phyloP scores from a whole-genome alignment of 2,888 invertebrate genomes.

The Drosophila ezoana region DNA sequence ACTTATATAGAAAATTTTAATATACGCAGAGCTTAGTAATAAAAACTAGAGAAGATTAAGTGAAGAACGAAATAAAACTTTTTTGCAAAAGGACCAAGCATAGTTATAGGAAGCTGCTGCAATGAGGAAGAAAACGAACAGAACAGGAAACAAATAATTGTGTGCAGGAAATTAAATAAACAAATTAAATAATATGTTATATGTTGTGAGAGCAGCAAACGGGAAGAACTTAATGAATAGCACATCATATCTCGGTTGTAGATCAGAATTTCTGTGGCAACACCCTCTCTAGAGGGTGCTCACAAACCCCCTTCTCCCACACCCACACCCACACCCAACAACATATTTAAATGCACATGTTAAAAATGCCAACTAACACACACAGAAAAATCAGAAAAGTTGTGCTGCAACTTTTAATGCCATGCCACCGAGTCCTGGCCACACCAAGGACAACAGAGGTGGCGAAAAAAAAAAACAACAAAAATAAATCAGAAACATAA shows the following conservation, averaged over 20 bases:
- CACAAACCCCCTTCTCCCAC: not conserved
- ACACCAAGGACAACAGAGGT: constrained; percentile 40
- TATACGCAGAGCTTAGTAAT: not conserved
- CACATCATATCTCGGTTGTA: constrained; percentile 19
- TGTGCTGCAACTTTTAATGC: constrained; percentile 36
- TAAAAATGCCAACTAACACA: constrained; percentile 55
- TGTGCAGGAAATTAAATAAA: constrained; percentile 40
- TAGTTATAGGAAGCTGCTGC: constrained; percentile 12
- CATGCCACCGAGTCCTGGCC: constrained; percentile 28
- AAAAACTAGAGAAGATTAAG: not conserved
- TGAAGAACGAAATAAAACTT: not conserved
- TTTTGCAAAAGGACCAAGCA: constrained; percentile 4
- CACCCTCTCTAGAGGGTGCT: not conserved
- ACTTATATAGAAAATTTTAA: too few relatives aligned
- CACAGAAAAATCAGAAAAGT: constrained; percentile 44
- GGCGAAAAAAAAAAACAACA: constrained; percentile 47
- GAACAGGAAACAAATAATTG: constrained; percentile 29
- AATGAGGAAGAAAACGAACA: constrained; percentile 4
- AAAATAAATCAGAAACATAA: constrained; percentile 18
- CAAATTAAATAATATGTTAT: constrained; percentile 15
- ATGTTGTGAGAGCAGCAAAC: constrained; percentile 8
- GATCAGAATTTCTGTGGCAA: constrained; percentile 13
- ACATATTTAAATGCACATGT: constrained; percentile 44
- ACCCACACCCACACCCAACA: not conserved
- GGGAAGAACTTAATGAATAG: constrained; percentile 15